phyloP scores from a whole-genome alignment of 2,888 invertebrate species.

The Cantharis lateralis region DNA sequence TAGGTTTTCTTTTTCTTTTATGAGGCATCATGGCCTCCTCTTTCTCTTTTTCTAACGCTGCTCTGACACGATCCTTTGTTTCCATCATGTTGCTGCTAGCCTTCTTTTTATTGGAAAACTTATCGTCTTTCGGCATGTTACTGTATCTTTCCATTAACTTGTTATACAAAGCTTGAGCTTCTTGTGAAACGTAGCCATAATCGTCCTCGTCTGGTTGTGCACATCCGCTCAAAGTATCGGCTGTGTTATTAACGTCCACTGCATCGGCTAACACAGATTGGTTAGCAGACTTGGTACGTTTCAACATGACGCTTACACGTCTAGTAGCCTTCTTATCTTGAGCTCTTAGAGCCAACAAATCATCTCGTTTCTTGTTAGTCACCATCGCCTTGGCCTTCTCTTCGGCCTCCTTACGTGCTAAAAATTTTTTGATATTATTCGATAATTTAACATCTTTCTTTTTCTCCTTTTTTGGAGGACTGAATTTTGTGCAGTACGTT shows the following conservation, averaged over 20 bases:
- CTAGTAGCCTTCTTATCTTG: slow-evolving; percentile 55
- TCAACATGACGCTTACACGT: slow-evolving; percentile 62
- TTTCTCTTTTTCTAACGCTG: slow-evolving; percentile 72
- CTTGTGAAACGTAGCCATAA: slow-evolving; percentile 86
- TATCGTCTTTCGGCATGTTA: slow-evolving; percentile 72
- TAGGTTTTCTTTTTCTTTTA: slow-evolving; percentile 62
- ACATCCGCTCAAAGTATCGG: slow-evolving; percentile 73
- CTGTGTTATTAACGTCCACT: slow-evolving; percentile 74
- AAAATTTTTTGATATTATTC: slow-evolving; percentile 80
- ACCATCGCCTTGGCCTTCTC: slow-evolving; percentile 68
- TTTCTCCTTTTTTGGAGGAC: slow-evolving; percentile 80
- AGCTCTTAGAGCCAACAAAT: slow-evolving; percentile 64
- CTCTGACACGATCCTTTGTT: slow-evolving; percentile 76
- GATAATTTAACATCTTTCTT: slow-evolving; percentile 71
- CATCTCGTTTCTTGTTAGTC: slow-evolving; percentile 68
- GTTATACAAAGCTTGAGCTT: slow-evolving; percentile 78
- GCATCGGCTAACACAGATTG: slow-evolving; percentile 86
- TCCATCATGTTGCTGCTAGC: slow-evolving; percentile 61
- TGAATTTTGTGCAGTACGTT: slow-evolving; percentile 79
- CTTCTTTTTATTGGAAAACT: slow-evolving; percentile 64
- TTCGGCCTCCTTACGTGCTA: slow-evolving; percentile 81
- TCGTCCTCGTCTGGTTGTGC: slow-evolving; percentile 89
- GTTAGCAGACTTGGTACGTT: slow-evolving; percentile 87
- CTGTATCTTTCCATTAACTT: slow-evolving; percentile 86
- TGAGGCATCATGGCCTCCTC: slow-evolving; percentile 75